Base-by-base conservation (phyloP, 2,888 invertebrate species). In the Lampropteryx suffumata region DNA sequence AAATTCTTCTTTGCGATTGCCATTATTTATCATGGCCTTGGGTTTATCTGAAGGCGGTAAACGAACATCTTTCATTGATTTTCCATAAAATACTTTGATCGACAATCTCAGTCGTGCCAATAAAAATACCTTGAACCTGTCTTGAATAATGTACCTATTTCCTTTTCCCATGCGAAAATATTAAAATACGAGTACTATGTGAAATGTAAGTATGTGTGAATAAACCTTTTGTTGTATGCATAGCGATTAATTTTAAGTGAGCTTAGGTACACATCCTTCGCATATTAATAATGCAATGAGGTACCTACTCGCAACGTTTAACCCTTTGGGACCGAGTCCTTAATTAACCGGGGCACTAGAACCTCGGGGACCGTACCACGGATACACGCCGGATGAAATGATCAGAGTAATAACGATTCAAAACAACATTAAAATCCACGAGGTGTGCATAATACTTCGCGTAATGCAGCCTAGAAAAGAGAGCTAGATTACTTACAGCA, bases 241-340 rank as follows among this genome's bases (percentile, higher is more conserved):
- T 27, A 45, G 44, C 27, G 28, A 42, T 54, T 50, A 9, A 41
- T 46, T 50, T 49, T 21, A 41, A 40, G 42, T 42, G 49, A 28
- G 34, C 17, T 42, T 32, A 42, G 12, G 30, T 50, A 45, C 43
- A 44, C 28, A 43, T 39, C 39, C 43, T 49, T 47, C 39, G 48
- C 46, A 65, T 64, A 74, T 77, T 71, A 76, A 71, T 77, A 74
- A 77, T 77, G 73, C 76, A 77, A 59, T 57, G 64, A 67, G 51
- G n/a, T n/a, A n/a, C n/a, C n/a, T 65, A 64, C 67, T 71, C 63
- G 61, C 64, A 67, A 66, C 67, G 63, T 62, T 65, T 62, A 69
- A 69, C 69, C 77, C 73, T 64, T 58, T 50, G 71, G 69, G 76
- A 68, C 57, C 57, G 57, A 55, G 50, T 48, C 60, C 64, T 67